These are phyloP conservation scores for Hesperia comma DNA, from an alignment of 2,888 invertebrate genomes.

Conservation along the genomic window DNA sequence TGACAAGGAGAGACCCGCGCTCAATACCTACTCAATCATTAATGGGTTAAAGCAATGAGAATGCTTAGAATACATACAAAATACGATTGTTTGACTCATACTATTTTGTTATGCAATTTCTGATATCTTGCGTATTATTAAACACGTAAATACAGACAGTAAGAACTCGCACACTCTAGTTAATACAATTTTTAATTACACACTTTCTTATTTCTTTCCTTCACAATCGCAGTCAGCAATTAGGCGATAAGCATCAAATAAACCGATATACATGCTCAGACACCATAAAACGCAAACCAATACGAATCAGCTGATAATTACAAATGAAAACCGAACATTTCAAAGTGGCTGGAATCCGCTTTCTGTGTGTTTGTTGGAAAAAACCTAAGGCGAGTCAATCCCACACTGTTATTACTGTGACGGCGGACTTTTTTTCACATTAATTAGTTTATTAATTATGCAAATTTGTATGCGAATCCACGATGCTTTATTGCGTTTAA, in stretches of 20 bases:
- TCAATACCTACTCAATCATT: too few species aligned
- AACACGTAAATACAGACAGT: neutral
- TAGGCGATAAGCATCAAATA: constrained; percentile 31
- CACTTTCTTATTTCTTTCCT: constrained; percentile 12
- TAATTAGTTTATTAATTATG: constrained; percentile 82
- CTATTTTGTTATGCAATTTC: neutral
- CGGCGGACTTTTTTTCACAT: constrained; percentile 58
- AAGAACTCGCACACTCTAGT: constrained; percentile 1
- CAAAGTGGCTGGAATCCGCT: constrained; percentile 30
- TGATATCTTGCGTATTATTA: neutral
- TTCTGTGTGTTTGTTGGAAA: constrained; percentile 29
- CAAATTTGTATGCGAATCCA: constrained; percentile 77
- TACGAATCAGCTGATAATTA: constrained; percentile 34
- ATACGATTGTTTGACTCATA: too few species aligned
- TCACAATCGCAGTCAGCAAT: constrained; percentile 22
- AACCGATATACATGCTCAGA: constrained; percentile 27
- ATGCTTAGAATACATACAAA: too few species aligned
- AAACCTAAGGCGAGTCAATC: constrained; percentile 26
- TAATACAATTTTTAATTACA: constrained; percentile 10
- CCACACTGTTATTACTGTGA: constrained; percentile 57
- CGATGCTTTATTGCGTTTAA: constrained; percentile 76
- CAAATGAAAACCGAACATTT: constrained; percentile 27
- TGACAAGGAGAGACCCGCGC: too few species aligned
- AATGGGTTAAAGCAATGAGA: too few species aligned
- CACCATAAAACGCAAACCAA: constrained; percentile 35